phyloP scores from a whole-genome alignment of 2,113 vertebrate genomes.

The Rhinoderma darwinii region DNA sequence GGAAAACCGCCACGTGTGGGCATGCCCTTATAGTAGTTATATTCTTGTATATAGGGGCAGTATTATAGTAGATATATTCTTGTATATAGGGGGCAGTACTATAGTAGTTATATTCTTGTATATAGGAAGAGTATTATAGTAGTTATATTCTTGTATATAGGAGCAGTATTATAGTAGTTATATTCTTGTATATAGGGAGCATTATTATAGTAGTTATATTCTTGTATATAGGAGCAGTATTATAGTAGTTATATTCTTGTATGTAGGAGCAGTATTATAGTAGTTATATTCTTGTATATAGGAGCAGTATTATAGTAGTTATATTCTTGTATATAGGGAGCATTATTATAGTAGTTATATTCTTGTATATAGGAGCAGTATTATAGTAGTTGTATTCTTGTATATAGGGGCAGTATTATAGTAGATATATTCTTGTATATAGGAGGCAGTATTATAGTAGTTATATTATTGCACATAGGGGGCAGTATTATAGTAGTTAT shows the following conservation, averaged over 20 bases:
- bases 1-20: too few relatives aligned
- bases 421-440: not conserved
- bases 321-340: not conserved
- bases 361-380: not conserved
- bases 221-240: not conserved
- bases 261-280: not conserved
- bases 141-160: not conserved
- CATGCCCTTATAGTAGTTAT: too few relatives aligned
- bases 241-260: slow-evolving; percentile 1
- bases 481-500: not conserved
- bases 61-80: too few relatives aligned
- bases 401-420: not conserved
- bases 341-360: not conserved
- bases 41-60: too few relatives aligned
- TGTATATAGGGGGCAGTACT: not conserved
- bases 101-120: slow-evolving; percentile 2
- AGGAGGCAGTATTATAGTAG: not conserved
- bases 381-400: slow-evolving; percentile 5
- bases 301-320: slow-evolving; percentile 3
- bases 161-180: slow-evolving; percentile 3
- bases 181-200: not conserved
- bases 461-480: not conserved
- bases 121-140: not conserved
- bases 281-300: not conserved
- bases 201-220: not conserved